Conservation (phyloP, 2,888 invertebrate genomes). For the Serripes groenlandicus region DNA sequence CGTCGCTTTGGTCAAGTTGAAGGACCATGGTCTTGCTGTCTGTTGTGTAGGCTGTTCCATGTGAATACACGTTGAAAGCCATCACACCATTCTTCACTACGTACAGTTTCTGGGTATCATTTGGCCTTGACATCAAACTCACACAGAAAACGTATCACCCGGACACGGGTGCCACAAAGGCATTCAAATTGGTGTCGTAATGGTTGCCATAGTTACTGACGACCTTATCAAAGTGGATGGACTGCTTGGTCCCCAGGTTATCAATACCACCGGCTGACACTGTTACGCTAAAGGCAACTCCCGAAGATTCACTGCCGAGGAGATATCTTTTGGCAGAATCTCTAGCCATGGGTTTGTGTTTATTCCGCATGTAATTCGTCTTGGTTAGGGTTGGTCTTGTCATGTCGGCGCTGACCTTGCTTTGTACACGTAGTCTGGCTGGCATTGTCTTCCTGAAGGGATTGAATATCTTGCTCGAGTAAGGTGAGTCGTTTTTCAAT, state of each 20-base stretch:
- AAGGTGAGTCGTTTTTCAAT: no score
- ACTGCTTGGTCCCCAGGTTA: constrained; percentile 10
- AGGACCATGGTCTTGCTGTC: constrained; percentile 20
- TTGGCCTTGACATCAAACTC: neutral
- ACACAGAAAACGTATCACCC: constrained; percentile 13
- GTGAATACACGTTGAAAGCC: constrained; percentile 1
- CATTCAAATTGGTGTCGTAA: constrained; percentile 3
- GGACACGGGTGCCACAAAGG: neutral
- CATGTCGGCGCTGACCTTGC: no score
- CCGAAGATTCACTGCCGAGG: neutral
- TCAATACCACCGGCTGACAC: neutral
- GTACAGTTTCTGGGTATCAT: neutral
- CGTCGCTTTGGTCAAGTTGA: neutral
- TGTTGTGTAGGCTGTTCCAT: neutral
- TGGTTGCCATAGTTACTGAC: constrained; percentile 10
- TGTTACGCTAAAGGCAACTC: constrained; percentile 7
- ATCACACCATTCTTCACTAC: constrained; percentile 2
- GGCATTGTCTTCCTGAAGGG: no score
- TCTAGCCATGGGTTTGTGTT: no score
- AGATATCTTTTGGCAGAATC: constrained; percentile 1
- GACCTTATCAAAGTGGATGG: constrained; percentile 7
- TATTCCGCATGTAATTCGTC: no score
- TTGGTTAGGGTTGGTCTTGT: no score
- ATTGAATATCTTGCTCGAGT: no score
- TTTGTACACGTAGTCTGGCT: no score